These are phyloP conservation scores for Drosophila infuscata DNA, from an alignment of 2,888 invertebrate genomes.

Conservation along the genomic window DNA sequence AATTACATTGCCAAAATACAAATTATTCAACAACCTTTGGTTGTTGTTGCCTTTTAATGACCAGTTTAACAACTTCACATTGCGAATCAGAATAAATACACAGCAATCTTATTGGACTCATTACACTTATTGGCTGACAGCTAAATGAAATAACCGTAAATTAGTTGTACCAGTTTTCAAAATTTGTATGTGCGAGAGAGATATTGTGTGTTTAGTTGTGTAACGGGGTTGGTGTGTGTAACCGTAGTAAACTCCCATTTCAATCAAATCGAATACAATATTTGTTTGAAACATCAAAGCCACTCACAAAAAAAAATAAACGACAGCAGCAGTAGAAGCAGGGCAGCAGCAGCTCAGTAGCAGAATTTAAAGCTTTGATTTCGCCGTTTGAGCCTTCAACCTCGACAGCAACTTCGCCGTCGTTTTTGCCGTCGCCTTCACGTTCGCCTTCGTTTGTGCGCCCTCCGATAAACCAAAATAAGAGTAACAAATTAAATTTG, in stretches of 20 bases:
- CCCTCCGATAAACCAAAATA: slow-evolving; percentile 47
- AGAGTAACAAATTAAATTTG: slow-evolving; percentile 79
- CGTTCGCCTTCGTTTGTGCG: slow-evolving; percentile 17
- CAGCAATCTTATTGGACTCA: slow-evolving; percentile 28
- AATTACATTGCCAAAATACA: slow-evolving; percentile 54
- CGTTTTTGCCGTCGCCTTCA: slow-evolving; percentile 1
- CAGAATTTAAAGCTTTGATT: slow-evolving; percentile 50
- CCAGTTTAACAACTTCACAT: slow-evolving; percentile 15
- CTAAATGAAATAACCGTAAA: slow-evolving; percentile 23
- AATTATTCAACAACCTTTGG: slow-evolving; percentile 13
- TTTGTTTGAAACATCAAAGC: slow-evolving; percentile 69
- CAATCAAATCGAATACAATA: slow-evolving; percentile 68
- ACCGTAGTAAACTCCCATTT: slow-evolving; percentile 38
- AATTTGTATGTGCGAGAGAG: slow-evolving; percentile 6
- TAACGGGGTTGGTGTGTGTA: background rate
- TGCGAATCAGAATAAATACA: slow-evolving; percentile 5
- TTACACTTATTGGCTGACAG: background rate
- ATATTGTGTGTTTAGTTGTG: slow-evolving; percentile 2
- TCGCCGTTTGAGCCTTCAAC: slow-evolving; percentile 44
- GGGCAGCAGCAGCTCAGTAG: slow-evolving; percentile 23
- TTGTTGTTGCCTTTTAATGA: slow-evolving; percentile 14
- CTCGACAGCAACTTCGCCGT: slow-evolving; percentile 17
- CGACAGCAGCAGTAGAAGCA: slow-evolving; percentile 20
- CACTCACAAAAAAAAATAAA: slow-evolving; percentile 22
- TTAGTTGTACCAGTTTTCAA: slow-evolving; percentile 5